A percentile compares a stretch with the other conserved stretches of the same genome.
Conservation (phyloP, 2,888 invertebrate species). For the Synanthedon formicaeformis region DNA sequence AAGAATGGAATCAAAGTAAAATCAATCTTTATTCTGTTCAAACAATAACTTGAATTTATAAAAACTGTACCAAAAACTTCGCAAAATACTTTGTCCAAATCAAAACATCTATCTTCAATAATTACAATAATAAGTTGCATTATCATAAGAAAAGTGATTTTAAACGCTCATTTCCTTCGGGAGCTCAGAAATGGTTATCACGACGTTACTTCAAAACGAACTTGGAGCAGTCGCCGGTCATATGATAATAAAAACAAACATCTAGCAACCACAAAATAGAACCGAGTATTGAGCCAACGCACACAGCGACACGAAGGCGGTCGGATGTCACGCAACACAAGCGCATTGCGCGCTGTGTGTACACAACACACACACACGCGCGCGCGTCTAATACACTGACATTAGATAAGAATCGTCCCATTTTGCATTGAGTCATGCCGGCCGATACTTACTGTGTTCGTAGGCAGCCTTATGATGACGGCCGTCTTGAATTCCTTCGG, state of each 20-base stretch:
- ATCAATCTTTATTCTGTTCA: too few relatives aligned
- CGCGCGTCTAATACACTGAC: constrained; percentile 13
- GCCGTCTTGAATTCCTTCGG: constrained; percentile 62
- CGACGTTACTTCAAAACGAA: constrained; percentile 19
- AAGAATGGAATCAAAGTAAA: too few relatives aligned
- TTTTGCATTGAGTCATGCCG: constrained; percentile 66
- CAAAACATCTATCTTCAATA: too few relatives aligned
- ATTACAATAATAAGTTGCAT: too few relatives aligned
- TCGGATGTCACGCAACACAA: constrained; percentile 58
- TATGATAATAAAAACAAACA: constrained; percentile 71
- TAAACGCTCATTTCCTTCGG: not conserved
- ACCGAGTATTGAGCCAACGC: constrained; percentile 64
- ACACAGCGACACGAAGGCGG: constrained; percentile 43
- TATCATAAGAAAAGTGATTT: not conserved
- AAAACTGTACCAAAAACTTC: too few relatives aligned
- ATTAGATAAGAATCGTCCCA: constrained; percentile 68
- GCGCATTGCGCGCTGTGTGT: constrained; percentile 22
- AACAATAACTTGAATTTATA: too few relatives aligned
- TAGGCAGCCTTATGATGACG: constrained; percentile 69
- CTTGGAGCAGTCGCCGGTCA: constrained; percentile 49
- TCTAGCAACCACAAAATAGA: constrained; percentile 65
- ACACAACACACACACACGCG: constrained; percentile 30
- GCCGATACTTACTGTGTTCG: constrained; percentile 64
- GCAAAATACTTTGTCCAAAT: too few relatives aligned
- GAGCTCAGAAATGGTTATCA: not conserved